Base-by-base conservation (phyloP, 2,797 vertebrate genomes). In the Acanthiza pusilla region DNA sequence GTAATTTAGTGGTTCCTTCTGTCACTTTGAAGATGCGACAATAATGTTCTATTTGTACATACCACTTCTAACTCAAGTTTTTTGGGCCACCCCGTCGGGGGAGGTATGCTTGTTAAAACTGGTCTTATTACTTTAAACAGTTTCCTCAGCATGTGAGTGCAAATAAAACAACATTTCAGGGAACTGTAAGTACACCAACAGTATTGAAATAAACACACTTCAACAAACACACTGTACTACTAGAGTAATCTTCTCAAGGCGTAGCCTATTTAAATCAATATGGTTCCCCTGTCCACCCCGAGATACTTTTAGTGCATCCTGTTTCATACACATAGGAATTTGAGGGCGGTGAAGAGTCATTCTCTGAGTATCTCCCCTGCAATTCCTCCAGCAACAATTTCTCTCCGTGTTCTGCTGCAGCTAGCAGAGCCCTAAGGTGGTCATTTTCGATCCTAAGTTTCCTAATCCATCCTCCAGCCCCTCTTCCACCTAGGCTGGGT, bases 261-360 rank as follows among this genome's bases (percentile, higher is more conserved):
- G 22, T 38, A 38, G 43, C 5, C 21, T 48, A 5, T 38, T 48
- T 47, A 27, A 47, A 66, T 27, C 55, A 38, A 40, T 11, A 27
- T 1, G 0, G 4, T 47, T 66, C n/a, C 22, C n/a, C 50, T n/a
- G 9, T 38, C 29, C 18, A 22, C 9, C 17, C n/a, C 5, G 12
- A 67, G 14, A 67, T 47, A 47, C 57, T 57, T 57, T 67, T 23
- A 57, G 13, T 47, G 76, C 7, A 47, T 66, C 9, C 14, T 79
- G 42, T 22, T 66, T 38, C 51, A 78, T 23, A 36, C 14, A 21
- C 7, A 5, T 13, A 48, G 9, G 51, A 79, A 47, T 57, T 57
- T 57, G 62, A 57, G 13, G 42, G 14, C 27, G 22, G 18, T 40
- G 48, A 48, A 57, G 23, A 23, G 29, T 55, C 55, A 38, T 26